These are phyloP conservation scores for Ormyrus thymus DNA, from an alignment of 2,888 invertebrate species.

Conservation along the genomic window DNA sequence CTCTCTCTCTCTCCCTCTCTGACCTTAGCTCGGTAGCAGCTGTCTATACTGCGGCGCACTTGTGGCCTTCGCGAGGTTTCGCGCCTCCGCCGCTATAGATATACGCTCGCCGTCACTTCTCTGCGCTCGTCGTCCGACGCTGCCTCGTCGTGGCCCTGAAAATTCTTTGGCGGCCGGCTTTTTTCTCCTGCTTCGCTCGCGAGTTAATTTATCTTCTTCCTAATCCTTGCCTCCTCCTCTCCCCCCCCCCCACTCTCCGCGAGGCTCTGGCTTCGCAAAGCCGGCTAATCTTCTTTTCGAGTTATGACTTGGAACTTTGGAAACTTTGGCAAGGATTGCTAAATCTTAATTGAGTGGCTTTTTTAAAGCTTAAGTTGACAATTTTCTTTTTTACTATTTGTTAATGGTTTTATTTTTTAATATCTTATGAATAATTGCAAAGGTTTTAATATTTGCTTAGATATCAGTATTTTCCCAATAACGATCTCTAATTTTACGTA, in stretches of 20 bases:
- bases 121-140: background rate
- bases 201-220: conserved; percentile 26
- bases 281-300: conserved; percentile 2
- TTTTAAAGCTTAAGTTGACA: conserved; percentile 1
- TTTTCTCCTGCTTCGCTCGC: background rate
- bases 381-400: background rate
- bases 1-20: conserved; percentile 6
- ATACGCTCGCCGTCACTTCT: background rate
- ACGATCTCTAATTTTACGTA: no score
- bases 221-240: background rate
- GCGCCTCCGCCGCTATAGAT: conserved; percentile 2
- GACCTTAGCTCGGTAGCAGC: conserved; percentile 17
- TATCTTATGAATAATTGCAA: no score
- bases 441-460: no score
- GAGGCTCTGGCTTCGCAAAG: no score
- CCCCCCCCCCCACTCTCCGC: no score
- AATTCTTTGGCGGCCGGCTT: conserved; percentile 6
- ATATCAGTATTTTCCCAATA: no score
- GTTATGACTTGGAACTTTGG: background rate
- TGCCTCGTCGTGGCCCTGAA: conserved; percentile 26
- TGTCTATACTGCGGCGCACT: conserved; percentile 33
- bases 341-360: background rate
- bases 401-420: no score
- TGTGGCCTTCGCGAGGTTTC: conserved; percentile 38
- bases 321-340: background rate